Percentiles rank a stretch among this genome's conserved stretches.
Conservation (phyloP, 2,888 invertebrate genomes). For the Falcaria lacertinaria region DNA sequence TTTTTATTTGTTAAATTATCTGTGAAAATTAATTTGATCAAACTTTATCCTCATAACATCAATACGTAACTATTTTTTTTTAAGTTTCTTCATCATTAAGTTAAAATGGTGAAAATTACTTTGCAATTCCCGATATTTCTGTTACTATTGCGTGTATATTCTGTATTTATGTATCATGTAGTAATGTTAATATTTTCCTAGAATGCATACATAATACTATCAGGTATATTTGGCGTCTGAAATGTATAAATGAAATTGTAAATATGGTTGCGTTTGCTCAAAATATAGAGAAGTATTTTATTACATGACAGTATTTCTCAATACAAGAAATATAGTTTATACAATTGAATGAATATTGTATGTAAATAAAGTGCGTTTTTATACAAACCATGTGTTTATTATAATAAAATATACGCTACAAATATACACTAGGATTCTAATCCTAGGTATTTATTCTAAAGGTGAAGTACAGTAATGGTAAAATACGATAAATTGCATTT, state of each 20-base stretch:
- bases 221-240: slow-evolving; percentile 8
- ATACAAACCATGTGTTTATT: slow-evolving; percentile 18
- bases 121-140: background rate
- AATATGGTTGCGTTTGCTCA: background rate
- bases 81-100: too few species aligned
- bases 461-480: too few species aligned
- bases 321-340: background rate
- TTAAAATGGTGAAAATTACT: too few species aligned
- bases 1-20: too few species aligned
- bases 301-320: background rate
- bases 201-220: slow-evolving; percentile 19
- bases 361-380: slow-evolving; percentile 38
- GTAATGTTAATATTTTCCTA: slow-evolving; percentile 4
- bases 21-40: too few species aligned
- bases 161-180: slow-evolving; percentile 7
- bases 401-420: too few species aligned
- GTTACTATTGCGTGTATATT: slow-evolving; percentile 7
- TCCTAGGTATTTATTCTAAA: too few species aligned
- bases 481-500: too few species aligned
- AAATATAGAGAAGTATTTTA: background rate
- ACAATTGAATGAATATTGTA: slow-evolving; percentile 14
- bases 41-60: too few species aligned
- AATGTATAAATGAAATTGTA: background rate
- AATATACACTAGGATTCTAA: too few species aligned
- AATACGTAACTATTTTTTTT: too few species aligned